Evolutionary conservation across 2,888 invertebrate genomes (phyloP).

Genomic region (Campoletis raptor): DNA sequence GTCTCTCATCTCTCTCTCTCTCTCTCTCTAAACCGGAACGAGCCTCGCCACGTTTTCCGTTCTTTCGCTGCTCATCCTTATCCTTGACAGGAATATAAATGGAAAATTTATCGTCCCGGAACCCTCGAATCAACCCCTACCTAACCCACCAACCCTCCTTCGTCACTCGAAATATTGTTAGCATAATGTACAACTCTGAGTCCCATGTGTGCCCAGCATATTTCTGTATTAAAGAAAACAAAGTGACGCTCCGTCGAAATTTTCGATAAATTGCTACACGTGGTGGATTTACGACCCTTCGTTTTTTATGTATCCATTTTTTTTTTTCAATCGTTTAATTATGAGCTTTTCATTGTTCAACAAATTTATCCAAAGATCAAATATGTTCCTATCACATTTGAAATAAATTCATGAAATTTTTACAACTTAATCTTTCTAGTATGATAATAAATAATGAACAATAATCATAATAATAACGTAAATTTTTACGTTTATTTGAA

Average conservation of each 20-base stretch:
- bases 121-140: conserved; percentile 56
- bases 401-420: not conserved
- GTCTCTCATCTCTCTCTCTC: not conserved
- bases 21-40: conserved; percentile 41
- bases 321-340: not conserved
- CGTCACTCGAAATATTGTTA: conserved; percentile 72
- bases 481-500: not conserved
- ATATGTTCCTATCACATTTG: not conserved
- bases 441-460: not conserved
- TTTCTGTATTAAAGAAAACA: conserved; percentile 34
- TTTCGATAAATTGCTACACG: not conserved
- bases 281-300: not conserved
- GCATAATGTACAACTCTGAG: conserved; percentile 72
- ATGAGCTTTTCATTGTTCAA: not conserved
- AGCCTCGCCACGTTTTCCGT: conserved; percentile 55
- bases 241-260: not conserved
- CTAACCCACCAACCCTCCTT: not conserved
- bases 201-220: conserved; percentile 14
- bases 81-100: conserved; percentile 78
- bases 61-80: conserved; percentile 56
- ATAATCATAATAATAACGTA: not conserved
- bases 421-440: not conserved
- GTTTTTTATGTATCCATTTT: not conserved
- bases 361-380: not conserved
- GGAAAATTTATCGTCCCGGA: conserved; percentile 77